These are phyloP conservation scores for Choloepus didactylus DNA, from an alignment of 2,797 vertebrate genomes.

Conservation along the genomic window DNA sequence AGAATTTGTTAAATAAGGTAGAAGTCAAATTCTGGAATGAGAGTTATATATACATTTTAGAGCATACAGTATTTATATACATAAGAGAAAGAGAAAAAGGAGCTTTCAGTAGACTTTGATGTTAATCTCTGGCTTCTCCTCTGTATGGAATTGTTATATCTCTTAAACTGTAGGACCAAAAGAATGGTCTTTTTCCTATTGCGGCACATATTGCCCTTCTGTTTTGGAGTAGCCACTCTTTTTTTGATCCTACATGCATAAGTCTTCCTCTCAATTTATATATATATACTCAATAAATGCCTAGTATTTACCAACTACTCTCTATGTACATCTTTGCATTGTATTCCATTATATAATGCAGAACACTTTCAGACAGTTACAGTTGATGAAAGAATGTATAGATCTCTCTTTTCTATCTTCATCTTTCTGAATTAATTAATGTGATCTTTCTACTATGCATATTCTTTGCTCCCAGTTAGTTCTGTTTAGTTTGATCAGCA, in stretches of 20 bases:
- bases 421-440: neutral
- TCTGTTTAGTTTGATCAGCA: neutral
- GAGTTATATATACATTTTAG: neutral
- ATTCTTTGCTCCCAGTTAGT: neutral
- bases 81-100: neutral
- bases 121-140: neutral
- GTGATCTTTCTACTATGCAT: neutral
- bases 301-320: neutral
- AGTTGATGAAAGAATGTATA: neutral
- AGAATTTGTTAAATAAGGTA: neutral
- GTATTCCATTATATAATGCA: neutral
- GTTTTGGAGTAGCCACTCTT: neutral
- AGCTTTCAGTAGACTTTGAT: neutral
- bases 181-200: neutral
- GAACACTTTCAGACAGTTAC: neutral
- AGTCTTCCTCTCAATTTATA: neutral
- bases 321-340: neutral
- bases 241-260: neutral
- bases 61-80: neutral
- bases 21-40: neutral
- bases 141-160: neutral
- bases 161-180: neutral
- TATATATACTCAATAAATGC: neutral
- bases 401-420: neutral
- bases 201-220: fast-evolving